Evolutionary conservation across 2,888 invertebrate species (phyloP).

Genomic region (Dicyrtomina minuta): DNA sequence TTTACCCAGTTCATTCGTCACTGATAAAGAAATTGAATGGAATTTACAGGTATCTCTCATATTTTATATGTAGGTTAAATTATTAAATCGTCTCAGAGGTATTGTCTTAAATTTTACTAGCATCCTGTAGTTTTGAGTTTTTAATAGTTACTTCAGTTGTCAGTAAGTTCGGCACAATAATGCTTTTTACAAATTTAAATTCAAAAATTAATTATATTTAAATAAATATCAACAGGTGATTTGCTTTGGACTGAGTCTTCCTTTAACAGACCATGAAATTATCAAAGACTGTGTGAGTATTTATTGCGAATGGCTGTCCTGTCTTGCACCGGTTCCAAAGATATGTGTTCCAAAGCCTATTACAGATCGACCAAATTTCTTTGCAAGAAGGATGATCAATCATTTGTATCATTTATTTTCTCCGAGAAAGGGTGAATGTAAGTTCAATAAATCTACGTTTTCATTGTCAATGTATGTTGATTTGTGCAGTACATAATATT

Average conservation of each 20-base stretch:
- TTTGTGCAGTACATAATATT: constrained; percentile 11
- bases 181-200: no score
- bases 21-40: constrained; percentile 71
- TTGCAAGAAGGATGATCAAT: constrained; percentile 83
- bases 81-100: no score
- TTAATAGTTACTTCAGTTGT: no score
- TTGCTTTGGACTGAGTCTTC: constrained; percentile 86
- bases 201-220: no score
- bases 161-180: no score
- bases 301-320: constrained; percentile 94
- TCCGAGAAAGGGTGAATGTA: constrained; percentile 89
- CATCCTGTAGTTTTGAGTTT: no score
- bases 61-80: neutral
- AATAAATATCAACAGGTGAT: constrained; percentile 71
- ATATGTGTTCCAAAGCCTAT: constrained; percentile 87
- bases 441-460: constrained; percentile 54
- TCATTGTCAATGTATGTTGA: no score
- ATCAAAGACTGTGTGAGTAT: constrained; percentile 94
- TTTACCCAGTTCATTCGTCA: constrained; percentile 78
- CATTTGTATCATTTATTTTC: constrained; percentile 94
- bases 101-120: no score
- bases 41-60: constrained; percentile 70
- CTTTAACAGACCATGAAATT: constrained; percentile 87
- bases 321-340: constrained; percentile 78
- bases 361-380: constrained; percentile 82